Evolutionary conservation across 1,140 invertebrate genomes (phyloP).

Genomic region (Heliconius hewitsoni): DNA sequence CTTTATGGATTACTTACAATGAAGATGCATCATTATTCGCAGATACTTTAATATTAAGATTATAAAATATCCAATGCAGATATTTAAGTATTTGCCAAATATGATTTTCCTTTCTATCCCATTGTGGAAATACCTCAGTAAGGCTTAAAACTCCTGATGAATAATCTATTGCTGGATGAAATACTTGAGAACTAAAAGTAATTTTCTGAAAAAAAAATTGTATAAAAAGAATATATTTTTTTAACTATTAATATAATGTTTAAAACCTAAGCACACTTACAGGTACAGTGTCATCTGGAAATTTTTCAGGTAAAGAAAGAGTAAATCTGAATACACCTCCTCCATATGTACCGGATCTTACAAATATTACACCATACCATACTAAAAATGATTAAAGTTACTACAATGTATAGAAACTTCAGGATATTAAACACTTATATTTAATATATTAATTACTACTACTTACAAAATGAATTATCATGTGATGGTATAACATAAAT

Average conservation of each 20-base stretch:
- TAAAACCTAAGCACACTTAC: slow-evolving; percentile 80
- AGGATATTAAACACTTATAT: neutral
- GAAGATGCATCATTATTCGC: slow-evolving; percentile 89
- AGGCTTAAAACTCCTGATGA: slow-evolving; percentile 89
- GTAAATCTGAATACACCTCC: slow-evolving; percentile 95
- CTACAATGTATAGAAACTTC: slow-evolving; percentile 38
- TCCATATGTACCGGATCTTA: slow-evolving; percentile 92
- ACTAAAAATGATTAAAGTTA: slow-evolving; percentile 82
- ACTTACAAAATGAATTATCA: slow-evolving; percentile 88
- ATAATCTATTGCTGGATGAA: slow-evolving; percentile 92
- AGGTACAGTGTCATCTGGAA: slow-evolving; percentile 92
- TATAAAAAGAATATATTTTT: neutral
- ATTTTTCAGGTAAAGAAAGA: slow-evolving; percentile 91
- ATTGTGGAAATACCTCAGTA: slow-evolving; percentile 89
- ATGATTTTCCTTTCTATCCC: slow-evolving; percentile 91
- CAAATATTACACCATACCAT: slow-evolving; percentile 97
- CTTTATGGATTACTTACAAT: slow-evolving; percentile 83
- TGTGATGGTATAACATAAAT: slow-evolving; percentile 96
- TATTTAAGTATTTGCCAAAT: slow-evolving; percentile 95
- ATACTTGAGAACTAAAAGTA: slow-evolving; percentile 91
- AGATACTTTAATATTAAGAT: slow-evolving; percentile 85
- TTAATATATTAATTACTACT: slow-evolving; percentile 5
- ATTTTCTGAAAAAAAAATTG: slow-evolving; percentile 84
- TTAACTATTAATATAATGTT: neutral
- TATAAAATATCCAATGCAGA: slow-evolving; percentile 90